Evolutionary conservation across 1,140 invertebrate genomes (phyloP), one percentile per base, ranked within the genome.

Genomic region (Heliconius eleuchia): DNA sequence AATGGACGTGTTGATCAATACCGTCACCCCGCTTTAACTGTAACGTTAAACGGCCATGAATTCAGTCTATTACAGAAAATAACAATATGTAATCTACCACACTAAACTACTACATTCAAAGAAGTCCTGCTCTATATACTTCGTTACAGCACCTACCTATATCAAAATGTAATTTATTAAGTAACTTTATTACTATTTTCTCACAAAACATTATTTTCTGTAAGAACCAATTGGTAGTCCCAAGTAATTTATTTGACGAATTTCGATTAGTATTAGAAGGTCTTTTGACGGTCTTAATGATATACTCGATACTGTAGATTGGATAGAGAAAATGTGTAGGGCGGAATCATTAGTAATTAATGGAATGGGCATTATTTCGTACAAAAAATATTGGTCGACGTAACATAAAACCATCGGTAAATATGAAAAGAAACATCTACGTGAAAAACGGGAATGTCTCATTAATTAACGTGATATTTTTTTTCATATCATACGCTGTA

Each of bases 301-400:
- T 80, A 81, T 76, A 79, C 79, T 78, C 78, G 50, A 82, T 80
- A 77, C 46, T 71, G 42, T 23, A 71, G 73, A 75, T 78, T 76
- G 75, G 55, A 82, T 71, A 80, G 80, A n/a, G 80, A 73, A 81
- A 81, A 81, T 83, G 73, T 75, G 73, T 57, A 74, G 77, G 77
- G 77, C 66, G 57, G 76, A 76, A 78, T 83, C 76, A 79, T 80
- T 74, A 80, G 79, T 85, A 83, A 85, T 85, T 81, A 85, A 82
- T 82, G 76, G 72, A 73, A 79, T 73, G 73, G 55, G 73, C 71
- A 79, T 80, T 76, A 81, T 76, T 79, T 75, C 66, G 7, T 72
- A 72, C 71, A 72, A 72, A 72, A 72, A 72, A 72, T 37, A 74
- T 66, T 74, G 46, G 39, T 50, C 23, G 73, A 74, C 55, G 55